Evolutionary conservation across 1,140 invertebrate genomes (phyloP).

Genomic region (Ephestia elutella): DNA sequence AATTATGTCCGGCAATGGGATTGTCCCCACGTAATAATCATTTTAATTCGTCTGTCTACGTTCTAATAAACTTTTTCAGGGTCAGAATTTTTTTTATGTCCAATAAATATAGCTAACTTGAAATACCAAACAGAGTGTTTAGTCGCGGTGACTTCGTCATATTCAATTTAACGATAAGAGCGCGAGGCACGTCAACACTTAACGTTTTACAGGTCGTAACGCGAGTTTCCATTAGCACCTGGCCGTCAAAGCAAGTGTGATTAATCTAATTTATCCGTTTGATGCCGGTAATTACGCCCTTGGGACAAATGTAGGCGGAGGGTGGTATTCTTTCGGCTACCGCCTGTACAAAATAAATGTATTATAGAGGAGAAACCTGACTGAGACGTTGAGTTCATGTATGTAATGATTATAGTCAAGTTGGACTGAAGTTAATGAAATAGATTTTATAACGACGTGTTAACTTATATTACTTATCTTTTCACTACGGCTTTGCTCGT

Average conservation of each 20-base stretch:
- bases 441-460: too few species aligned
- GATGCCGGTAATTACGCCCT: slow-evolving; percentile 43
- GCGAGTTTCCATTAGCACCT: slow-evolving; percentile 58
- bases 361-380: neutral
- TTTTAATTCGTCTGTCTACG: too few species aligned
- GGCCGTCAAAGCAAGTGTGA: slow-evolving; percentile 53
- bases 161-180: slow-evolving; percentile 24
- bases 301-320: slow-evolving; percentile 29
- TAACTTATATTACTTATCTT: too few species aligned
- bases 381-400: too few species aligned
- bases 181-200: slow-evolving; percentile 30
- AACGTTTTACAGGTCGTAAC: slow-evolving; percentile 45
- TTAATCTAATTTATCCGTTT: slow-evolving; percentile 67
- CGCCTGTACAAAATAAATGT: neutral
- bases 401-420: too few species aligned
- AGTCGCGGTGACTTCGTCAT: slow-evolving; percentile 12
- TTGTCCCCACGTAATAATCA: too few species aligned
- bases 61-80: too few species aligned
- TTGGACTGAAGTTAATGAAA: too few species aligned
- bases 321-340: slow-evolving; percentile 38
- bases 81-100: neutral
- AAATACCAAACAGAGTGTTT: neutral
- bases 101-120: neutral
- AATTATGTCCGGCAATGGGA: too few species aligned
- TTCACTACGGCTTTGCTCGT: too few species aligned